Evolutionary conservation across 2,888 invertebrate species (phyloP).

Genomic region (Deroplatys truncata): DNA sequence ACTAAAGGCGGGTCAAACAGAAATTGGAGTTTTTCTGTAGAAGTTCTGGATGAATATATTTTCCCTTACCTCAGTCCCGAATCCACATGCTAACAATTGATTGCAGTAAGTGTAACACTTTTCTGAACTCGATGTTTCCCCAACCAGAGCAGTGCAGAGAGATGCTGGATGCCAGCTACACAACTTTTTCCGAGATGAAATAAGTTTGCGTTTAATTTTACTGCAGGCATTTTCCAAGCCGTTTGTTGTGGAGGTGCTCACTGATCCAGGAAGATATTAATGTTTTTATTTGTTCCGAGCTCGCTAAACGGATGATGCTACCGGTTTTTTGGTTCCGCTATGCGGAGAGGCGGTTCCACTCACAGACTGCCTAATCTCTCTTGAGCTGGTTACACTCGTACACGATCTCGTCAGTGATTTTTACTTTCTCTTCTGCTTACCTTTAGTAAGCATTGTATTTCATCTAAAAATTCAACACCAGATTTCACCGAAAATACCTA

Average conservation of each 20-base stretch:
- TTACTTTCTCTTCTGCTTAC: no score
- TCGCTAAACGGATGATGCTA: neutral
- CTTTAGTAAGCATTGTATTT: no score
- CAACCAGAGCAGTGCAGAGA: neutral
- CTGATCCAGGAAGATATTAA: constrained; percentile 12
- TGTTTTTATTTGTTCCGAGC: constrained; percentile 4
- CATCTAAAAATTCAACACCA: no score
- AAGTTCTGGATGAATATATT: no score
- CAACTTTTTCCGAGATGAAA: neutral
- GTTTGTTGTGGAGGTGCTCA: neutral
- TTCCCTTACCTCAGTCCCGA: no score
- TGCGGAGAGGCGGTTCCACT: neutral
- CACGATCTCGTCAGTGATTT: no score
- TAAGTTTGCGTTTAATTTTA: constrained; percentile 4
- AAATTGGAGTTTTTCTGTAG: no score
- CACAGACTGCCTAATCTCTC: neutral
- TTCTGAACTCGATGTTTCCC: neutral
- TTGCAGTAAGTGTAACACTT: neutral
- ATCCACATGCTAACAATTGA: no score
- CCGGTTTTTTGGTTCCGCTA: neutral
- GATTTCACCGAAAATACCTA: no score
- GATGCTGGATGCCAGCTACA: neutral
- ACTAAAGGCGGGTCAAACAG: no score
- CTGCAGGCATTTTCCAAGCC: constrained; percentile 4
- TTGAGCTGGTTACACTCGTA: neutral